phyloP scores from a whole-genome alignment of 1,140 invertebrate genomes.

The Drosophila ambigua region DNA sequence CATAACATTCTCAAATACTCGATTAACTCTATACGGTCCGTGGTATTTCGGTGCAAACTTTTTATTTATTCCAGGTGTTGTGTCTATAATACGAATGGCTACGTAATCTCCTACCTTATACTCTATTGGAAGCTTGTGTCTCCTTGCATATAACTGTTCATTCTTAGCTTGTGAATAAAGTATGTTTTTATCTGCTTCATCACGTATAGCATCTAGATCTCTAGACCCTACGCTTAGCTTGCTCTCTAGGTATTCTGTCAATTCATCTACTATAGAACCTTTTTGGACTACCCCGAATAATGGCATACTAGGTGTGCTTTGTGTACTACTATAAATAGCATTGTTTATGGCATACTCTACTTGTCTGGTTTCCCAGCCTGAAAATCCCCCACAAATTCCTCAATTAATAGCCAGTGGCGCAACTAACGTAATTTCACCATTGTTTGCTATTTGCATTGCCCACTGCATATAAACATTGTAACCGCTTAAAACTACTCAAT shows the following conservation, averaged over 20 bases:
- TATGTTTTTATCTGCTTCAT: neutral
- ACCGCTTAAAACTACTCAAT: too few relatives aligned
- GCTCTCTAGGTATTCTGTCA: neutral
- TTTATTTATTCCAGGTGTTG: neutral
- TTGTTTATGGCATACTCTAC: neutral
- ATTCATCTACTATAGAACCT: constrained; percentile 2
- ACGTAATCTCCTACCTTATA: constrained; percentile 2
- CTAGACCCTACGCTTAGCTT: neutral
- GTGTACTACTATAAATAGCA: neutral
- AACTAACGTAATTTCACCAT: too few relatives aligned
- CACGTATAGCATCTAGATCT: neutral
- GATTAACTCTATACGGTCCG: neutral
- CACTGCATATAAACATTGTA: too few relatives aligned
- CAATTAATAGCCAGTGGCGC: too few relatives aligned
- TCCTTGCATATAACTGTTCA: neutral
- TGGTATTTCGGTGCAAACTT: constrained; percentile 7
- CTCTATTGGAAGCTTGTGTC: neutral
- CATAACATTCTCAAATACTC: too few relatives aligned
- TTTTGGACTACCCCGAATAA: neutral
- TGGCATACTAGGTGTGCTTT: neutral
- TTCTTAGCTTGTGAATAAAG: neutral
- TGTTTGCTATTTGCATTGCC: too few relatives aligned
- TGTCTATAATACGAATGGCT: neutral
- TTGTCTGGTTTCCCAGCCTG: too few relatives aligned
- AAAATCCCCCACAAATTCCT: too few relatives aligned